Base-by-base conservation (phyloP, 2,113 vertebrate genomes). In the Vicugna pacos region DNA sequence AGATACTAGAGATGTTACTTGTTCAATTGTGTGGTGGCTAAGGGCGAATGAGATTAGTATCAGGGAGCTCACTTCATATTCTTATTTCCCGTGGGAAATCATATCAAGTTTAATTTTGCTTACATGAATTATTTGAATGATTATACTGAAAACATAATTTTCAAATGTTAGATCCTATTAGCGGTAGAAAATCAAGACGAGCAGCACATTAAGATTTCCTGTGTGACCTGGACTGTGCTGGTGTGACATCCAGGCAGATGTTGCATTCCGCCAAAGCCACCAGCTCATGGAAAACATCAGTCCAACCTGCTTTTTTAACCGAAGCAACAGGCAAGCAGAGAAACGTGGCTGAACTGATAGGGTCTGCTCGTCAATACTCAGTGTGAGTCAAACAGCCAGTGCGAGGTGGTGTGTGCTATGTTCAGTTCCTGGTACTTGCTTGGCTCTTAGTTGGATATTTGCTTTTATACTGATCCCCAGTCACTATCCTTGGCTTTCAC, bases 41-140 rank as follows among this genome's bases (percentile, higher is more conserved):
- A 98, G 38, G 60, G 12, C 60, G 94, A 96, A 72, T 91, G 42
- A 94, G 15, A 54, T 90, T 42, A 67, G 56, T 65, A 72, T 89
- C 92, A 26, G 24, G 60, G 30, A 92, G 38, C 30, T 93, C 73
- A 93, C n/a, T 96, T 93, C 75, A 54, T 70, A 92, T 22, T 95
- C 79, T 91, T 94, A 94, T 87, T 96, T 90, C 69, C 19, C n/a
- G 64, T 54, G 62, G 62, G 80, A 87, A 95, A 95, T 91, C 56
- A 65, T 32, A 92, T 86, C 52, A 89, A 85, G 65, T 95, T 95
- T 96, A 52, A 90, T 96, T 93, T 56, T 15, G 0, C 76, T 97
- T 84, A 50, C 22, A n/a, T 64, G 30, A 54, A 32, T 95, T 90
- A 96, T 84, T 67, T 95, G 64, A 97, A 98, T 94, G n/a, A 67